phyloP scores from a whole-genome alignment of 2,888 invertebrate genomes.

The Gymnoscelis rufifasciata region DNA sequence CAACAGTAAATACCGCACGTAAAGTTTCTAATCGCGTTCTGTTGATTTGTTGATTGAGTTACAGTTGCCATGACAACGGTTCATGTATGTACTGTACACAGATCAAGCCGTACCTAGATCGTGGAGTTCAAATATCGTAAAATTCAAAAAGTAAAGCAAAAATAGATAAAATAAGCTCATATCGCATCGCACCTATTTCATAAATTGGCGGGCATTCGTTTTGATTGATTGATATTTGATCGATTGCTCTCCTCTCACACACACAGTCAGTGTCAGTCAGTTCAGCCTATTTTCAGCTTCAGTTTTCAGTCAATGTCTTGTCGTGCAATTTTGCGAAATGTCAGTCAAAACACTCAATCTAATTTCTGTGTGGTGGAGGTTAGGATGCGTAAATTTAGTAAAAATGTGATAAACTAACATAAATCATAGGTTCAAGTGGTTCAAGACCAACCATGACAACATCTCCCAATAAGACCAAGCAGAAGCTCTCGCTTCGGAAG shows the following conservation, averaged over 20 bases:
- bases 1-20: too few species aligned
- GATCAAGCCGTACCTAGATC: too few species aligned
- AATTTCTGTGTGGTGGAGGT: conserved; percentile 45
- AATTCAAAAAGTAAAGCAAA: too few species aligned
- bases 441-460: conserved; percentile 69
- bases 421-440: conserved; percentile 59
- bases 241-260: too few species aligned
- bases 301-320: neutral
- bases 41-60: neutral
- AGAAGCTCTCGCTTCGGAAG: conserved; percentile 72
- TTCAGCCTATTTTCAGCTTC: neutral
- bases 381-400: conserved; percentile 65
- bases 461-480: conserved; percentile 70
- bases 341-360: conserved; percentile 36
- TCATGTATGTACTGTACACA: too few species aligned
- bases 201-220: too few species aligned
- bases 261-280: neutral
- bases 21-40: too few species aligned
- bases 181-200: too few species aligned
- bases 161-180: too few species aligned
- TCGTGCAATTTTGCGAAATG: conserved; percentile 24
- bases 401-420: conserved; percentile 74
- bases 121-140: too few species aligned
- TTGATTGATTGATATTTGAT: too few species aligned
- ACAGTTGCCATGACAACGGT: too few species aligned